Evolutionary conservation across 2,797 vertebrate genomes (phyloP).

Genomic region (Kryptolebias ocellatus): DNA sequence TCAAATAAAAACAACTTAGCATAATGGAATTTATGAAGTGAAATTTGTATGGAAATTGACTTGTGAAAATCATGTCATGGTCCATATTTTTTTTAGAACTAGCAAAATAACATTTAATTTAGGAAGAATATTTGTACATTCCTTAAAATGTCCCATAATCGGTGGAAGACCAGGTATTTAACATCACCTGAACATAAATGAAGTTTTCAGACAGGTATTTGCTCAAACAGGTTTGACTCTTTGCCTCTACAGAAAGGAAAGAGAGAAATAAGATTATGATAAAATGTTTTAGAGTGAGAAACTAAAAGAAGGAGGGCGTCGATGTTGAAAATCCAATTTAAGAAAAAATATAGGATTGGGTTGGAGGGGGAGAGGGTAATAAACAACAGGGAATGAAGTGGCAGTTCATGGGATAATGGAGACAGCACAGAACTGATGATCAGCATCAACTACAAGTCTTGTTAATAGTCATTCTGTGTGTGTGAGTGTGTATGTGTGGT

Average conservation of each 20-base stretch:
- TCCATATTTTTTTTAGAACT: not conserved
- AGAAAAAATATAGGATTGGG: constrained; percentile 1
- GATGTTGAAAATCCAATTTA: constrained; percentile 24
- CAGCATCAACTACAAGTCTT: constrained; percentile 41
- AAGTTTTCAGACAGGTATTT: not conserved
- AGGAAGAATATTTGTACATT: not conserved
- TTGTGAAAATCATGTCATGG: not conserved
- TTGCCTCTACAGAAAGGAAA: not conserved
- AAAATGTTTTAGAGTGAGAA: constrained; percentile 13
- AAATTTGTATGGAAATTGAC: not conserved
- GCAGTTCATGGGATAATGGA: constrained; percentile 30
- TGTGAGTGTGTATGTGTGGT: constrained; percentile 19
- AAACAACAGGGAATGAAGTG: constrained; percentile 27
- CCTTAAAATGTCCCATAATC: not conserved
- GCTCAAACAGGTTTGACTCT: not conserved
- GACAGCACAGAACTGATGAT: constrained; percentile 39
- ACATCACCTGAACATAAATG: not conserved
- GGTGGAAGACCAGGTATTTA: not conserved
- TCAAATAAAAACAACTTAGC: not conserved
- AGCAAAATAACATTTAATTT: not conserved
- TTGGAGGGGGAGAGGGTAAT: not conserved
- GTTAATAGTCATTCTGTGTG: constrained; percentile 29
- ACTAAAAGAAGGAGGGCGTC: constrained; percentile 13
- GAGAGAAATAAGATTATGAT: not conserved
- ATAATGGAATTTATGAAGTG: not conserved